Conservation (phyloP, 2,888 invertebrate species). For the Alloscopus bannaensis region DNA sequence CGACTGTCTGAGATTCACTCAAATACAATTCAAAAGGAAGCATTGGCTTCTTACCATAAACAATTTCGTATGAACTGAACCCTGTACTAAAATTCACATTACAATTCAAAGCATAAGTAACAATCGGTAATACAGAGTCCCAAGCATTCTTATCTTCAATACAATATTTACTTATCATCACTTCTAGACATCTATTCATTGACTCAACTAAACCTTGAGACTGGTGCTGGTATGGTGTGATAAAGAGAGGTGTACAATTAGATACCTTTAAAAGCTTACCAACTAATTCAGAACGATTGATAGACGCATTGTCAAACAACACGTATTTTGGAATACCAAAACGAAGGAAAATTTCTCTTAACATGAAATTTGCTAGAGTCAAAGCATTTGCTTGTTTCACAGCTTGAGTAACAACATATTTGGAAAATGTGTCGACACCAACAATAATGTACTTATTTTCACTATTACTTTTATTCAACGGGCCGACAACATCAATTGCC, state of each 20-base stretch:
- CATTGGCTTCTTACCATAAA: conserved; percentile 7
- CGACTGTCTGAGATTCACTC: not conserved
- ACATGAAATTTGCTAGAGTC: conserved; percentile 1
- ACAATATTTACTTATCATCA: conserved; percentile 18
- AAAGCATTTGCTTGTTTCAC: conserved; percentile 17
- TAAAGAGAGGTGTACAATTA: not conserved
- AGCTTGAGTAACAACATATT: conserved; percentile 3
- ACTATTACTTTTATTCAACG: not conserved
- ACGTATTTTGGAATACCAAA: conserved; percentile 22
- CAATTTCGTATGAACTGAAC: conserved; percentile 5
- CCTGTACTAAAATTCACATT: conserved; percentile 10
- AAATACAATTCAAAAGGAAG: conserved; percentile 18
- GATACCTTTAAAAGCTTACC: not conserved
- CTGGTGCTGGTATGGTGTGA: conserved; percentile 19
- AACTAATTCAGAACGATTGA: conserved; percentile 8
- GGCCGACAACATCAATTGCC: not conserved
- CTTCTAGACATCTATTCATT: not conserved
- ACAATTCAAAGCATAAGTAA: conserved; percentile 24
- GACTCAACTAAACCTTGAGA: conserved; percentile 20
- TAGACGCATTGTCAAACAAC: conserved; percentile 28
- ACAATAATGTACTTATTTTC: conserved; percentile 12
- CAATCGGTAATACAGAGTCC: not conserved
- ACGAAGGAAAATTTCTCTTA: conserved; percentile 16
- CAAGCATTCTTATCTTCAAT: not conserved
- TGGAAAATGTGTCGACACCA: not conserved